Evolutionary conservation across 2,113 vertebrate genomes (phyloP).

Genomic region (Candoia aspera): DNA sequence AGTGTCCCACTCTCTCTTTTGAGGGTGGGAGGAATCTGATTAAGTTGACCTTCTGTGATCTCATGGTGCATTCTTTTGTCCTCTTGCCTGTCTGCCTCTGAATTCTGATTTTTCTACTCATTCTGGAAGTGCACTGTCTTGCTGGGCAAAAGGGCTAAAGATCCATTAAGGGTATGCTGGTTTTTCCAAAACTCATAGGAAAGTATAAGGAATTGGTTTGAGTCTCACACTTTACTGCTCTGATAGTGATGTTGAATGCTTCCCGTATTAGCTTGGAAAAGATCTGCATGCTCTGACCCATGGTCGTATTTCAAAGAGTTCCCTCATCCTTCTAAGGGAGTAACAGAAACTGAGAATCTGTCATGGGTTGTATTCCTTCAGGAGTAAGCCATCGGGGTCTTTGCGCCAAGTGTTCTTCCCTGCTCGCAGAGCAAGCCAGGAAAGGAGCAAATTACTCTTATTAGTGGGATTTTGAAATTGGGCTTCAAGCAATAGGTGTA

Average conservation of each 20-base stretch:
- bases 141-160: neutral
- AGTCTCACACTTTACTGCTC: neutral
- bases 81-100: neutral
- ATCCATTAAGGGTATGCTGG: neutral
- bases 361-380: neutral
- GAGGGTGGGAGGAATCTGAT: neutral
- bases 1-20: neutral
- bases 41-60: neutral
- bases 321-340: neutral
- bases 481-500: neutral
- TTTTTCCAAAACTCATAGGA: slow-evolving; percentile 3
- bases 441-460: neutral
- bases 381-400: neutral
- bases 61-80: neutral
- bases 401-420: neutral
- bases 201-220: neutral
- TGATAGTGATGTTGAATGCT: neutral
- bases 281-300: neutral
- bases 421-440: neutral
- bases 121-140: neutral
- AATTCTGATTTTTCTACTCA: neutral
- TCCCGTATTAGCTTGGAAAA: neutral
- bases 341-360: neutral
- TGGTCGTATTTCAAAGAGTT: neutral
- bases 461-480: neutral